Evolutionary conservation across 2,113 vertebrate genomes (phyloP), one percentile per base, ranked within the genome.

Genomic region (Sander lucioperca): DNA sequence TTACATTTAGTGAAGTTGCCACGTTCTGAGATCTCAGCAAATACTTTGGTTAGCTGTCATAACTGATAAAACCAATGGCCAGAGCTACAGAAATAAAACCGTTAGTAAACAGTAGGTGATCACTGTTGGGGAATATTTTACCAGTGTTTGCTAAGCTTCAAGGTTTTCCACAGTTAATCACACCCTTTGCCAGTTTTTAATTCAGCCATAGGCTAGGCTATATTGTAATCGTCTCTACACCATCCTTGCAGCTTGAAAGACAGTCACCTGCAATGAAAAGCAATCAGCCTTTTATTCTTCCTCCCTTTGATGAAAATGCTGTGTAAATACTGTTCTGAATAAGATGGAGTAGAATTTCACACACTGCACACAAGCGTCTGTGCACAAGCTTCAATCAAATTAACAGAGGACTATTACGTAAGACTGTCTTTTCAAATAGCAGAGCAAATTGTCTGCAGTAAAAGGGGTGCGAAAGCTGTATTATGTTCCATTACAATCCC

Each of bases 401-500:
- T 64, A 86, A 80, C 72, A 50, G 43, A 73, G 74, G 53, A 76
- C 45, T 63, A 59, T 79, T 21, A 47, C 39, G 54, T 54, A 68
- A 77, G 50, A 58, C 63, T 51, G 48, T 72, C 65, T 80, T 84
- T 76, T 85, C 77, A 61, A 73, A 86, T 33, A 62, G 69, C 77
- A 50, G 23, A 30, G 58, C 59, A 86, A 78, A 86, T 68, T 64
- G 78, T 87, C 82, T 82, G 80, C 77, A 67, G 84, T 85, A 79
- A 86, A 89, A 81, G 19, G 67, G 56, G 54, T 56, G 69, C 86
- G 69, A 79, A 80, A 84, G 77, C 65, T 72, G 82, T 78, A 89
- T 88, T 85, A 88, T 83, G 75, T 82, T 87, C 73, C 74, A 86
- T 90, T 90, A 86, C 25, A 9, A 74, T 77, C 61, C 47, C 68